These are phyloP conservation scores for Anomalospiza imberbis DNA, from an alignment of 2,797 vertebrate genomes.

Conservation along the genomic window DNA sequence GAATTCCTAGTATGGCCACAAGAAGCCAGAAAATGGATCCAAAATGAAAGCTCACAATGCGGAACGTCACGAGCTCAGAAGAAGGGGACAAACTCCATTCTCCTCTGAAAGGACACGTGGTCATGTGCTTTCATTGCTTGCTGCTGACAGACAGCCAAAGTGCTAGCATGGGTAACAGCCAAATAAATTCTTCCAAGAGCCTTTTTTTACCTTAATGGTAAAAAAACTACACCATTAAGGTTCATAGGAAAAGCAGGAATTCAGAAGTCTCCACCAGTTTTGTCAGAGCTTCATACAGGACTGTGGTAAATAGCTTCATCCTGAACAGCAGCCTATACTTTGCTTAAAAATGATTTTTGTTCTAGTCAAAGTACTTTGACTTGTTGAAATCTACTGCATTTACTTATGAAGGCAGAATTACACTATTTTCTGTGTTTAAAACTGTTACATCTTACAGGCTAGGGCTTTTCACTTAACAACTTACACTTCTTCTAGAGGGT, in stretches of 20 bases:
- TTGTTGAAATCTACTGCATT: neutral
- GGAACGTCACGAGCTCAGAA: rapidly evolving
- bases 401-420: neutral
- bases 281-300: neutral
- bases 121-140: neutral
- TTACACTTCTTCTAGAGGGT: neutral
- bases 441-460: neutral
- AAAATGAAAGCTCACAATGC: neutral
- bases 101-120: neutral
- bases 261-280: neutral
- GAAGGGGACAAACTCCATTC: neutral
- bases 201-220: neutral
- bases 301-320: neutral
- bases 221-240: neutral
- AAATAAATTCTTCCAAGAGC: neutral
- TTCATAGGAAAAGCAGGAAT: neutral
- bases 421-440: neutral
- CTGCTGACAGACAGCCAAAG: neutral
- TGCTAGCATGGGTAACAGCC: neutral
- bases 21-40: neutral
- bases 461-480: neutral
- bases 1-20: neutral
- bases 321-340: neutral
- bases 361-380: neutral
- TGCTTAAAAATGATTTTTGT: neutral